Base-by-base conservation (phyloP, 2,888 invertebrate species). In the Conops quadrifasciatus region DNA sequence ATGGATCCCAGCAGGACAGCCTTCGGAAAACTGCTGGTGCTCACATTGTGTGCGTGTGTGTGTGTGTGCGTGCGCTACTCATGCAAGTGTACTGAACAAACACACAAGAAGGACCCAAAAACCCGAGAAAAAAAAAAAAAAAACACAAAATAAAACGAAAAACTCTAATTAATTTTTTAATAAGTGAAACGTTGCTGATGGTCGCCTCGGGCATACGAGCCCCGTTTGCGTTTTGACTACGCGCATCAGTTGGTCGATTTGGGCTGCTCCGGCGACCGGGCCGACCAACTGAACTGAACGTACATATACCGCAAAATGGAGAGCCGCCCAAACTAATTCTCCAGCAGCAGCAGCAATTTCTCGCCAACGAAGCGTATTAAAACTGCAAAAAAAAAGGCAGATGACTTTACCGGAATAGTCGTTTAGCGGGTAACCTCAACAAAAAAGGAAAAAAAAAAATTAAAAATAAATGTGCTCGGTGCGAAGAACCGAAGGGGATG, bases 121-220 rank as follows among this genome's bases (percentile, higher is more conserved):
- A 36, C 36, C 36, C 36, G 5, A 9, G 9, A 36, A 36, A 36
- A 4, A 36, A 36, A 36, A n/a, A n/a, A n/a, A n/a, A n/a, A n/a
- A n/a, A n/a, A n/a, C n/a, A n/a, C n/a, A n/a, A n/a, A 58, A 28
- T n/a, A 60, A 45, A 60, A 28, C 51, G 45, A 26, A 67, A 64
- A 68, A 59, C 71, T 74, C 63, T 75, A 75, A 74, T 76, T 76
- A 76, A 75, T 73, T 76, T 76, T 74, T 76, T 71, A 76, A 73
- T 73, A 75, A 74, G 66, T 73, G 71, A 73, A 75, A 75, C 70
- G 72, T 71, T 73, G 73, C 70, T 71, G 73, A 75, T 64, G 73
- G 71, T 49, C 53, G 74, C 74, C 73, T 53, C 51, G 71, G 72
- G 72, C 64, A 67, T 71, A 69, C 49, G 63, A 30, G 53, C 24